These are phyloP conservation scores for Drosophila demipolita DNA, from an alignment of 2,888 invertebrate species.

Conservation along the genomic window DNA sequence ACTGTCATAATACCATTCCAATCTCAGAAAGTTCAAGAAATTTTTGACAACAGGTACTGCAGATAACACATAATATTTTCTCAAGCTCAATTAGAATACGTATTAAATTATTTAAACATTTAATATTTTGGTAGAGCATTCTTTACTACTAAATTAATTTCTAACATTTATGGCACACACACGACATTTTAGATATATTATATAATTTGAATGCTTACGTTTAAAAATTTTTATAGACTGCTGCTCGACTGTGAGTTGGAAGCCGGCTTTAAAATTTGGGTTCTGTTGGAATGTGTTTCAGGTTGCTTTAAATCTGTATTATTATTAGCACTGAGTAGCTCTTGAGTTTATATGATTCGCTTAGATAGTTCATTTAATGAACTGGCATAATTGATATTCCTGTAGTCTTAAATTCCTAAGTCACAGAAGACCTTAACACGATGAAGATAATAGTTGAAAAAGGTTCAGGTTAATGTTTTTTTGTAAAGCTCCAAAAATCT, in stretches of 20 bases:
- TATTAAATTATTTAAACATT: neutral
- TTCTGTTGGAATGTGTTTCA: slow-evolving; percentile 22
- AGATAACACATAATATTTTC: neutral
- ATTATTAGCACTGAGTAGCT: neutral
- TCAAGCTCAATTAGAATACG: neutral
- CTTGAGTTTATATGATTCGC: neutral
- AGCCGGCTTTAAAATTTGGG: slow-evolving; percentile 30
- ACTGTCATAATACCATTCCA: neutral
- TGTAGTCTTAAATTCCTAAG: slow-evolving; percentile 51
- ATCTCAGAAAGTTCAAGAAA: neutral
- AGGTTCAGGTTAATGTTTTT: slow-evolving; percentile 40
- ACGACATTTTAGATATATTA: slow-evolving; percentile 44
- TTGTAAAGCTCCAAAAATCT: slow-evolving; percentile 49
- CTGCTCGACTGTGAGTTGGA: slow-evolving; percentile 48
- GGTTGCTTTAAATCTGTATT: slow-evolving; percentile 3
- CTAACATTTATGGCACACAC: slow-evolving; percentile 24
- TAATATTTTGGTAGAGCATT: neutral
- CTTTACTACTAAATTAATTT: slow-evolving; percentile 4
- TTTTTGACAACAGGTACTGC: neutral
- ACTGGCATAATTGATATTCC: slow-evolving; percentile 59
- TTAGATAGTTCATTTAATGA: slow-evolving; percentile 14
- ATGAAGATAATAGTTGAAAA: neutral
- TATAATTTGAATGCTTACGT: slow-evolving; percentile 61
- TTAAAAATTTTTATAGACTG: slow-evolving; percentile 74
- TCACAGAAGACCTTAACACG: slow-evolving; percentile 5